A percentile compares a stretch with the other conserved stretches of the same genome.
These are phyloP conservation scores for Seira musarum DNA, from an alignment of 2,888 invertebrate genomes.

Conservation along the genomic window DNA sequence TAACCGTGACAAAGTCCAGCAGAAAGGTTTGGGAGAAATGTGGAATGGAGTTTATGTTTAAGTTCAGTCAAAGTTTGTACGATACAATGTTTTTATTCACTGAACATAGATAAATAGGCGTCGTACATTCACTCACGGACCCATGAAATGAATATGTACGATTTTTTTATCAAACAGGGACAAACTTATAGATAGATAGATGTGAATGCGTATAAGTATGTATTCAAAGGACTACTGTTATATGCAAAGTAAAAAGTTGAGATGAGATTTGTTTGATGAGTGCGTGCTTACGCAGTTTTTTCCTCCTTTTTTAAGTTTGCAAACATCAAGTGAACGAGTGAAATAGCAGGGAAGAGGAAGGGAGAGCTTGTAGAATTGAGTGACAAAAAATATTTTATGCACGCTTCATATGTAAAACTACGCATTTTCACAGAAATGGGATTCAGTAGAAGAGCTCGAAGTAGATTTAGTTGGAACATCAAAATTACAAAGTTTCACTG, in stretches of 20 bases:
- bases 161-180: not conserved
- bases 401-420: no score
- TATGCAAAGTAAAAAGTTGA: slow-evolving; percentile 10
- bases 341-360: not conserved
- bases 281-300: slow-evolving; percentile 39
- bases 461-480: no score
- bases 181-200: not conserved
- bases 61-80: no score
- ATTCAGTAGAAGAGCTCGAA: no score
- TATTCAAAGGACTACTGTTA: not conserved
- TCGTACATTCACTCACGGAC: not conserved
- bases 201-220: not conserved
- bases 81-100: not conserved
- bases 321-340: slow-evolving; percentile 11
- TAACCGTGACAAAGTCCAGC: not conserved
- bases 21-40: not conserved
- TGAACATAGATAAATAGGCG: slow-evolving; percentile 2
- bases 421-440: no score
- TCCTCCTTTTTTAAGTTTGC: not conserved
- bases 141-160: not conserved
- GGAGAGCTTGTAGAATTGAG: no score
- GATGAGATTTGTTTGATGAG: slow-evolving; percentile 17
- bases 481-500: no score
- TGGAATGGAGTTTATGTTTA: not conserved
- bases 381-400: no score